Evolutionary conservation across 2,888 invertebrate species (phyloP).

Genomic region (Ennomos quercinarius): DNA sequence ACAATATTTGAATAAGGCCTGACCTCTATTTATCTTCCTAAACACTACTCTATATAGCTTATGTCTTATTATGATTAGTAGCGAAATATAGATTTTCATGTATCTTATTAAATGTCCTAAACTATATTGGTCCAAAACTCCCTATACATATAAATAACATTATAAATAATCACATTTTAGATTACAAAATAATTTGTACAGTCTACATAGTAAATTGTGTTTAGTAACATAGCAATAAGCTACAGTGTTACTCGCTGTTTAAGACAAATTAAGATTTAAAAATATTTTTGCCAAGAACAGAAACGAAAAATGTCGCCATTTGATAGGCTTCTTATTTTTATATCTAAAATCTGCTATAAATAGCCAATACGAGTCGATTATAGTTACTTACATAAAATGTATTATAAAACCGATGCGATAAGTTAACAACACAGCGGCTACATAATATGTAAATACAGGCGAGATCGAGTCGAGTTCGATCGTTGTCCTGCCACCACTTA

Average conservation of each 20-base stretch:
- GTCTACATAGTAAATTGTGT: constrained; percentile 19
- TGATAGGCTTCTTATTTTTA: constrained; percentile 41
- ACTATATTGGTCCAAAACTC: constrained; percentile 27
- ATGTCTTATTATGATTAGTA: constrained; percentile 12
- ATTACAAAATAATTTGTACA: constrained; percentile 28
- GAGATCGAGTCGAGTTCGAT: too few species aligned
- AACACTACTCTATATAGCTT: constrained; percentile 16
- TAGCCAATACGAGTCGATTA: constrained; percentile 16
- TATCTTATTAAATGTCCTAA: constrained; percentile 24
- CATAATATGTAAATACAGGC: constrained; percentile 35
- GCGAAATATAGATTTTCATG: constrained; percentile 22
- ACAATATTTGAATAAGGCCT: constrained; percentile 18
- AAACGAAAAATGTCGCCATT: constrained; percentile 17
- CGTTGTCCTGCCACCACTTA: too few species aligned
- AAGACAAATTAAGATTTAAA: constrained; percentile 25
- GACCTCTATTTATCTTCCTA: constrained; percentile 15
- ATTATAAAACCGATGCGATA: constrained; percentile 30
- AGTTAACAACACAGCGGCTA: constrained; percentile 33
- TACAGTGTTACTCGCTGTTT: constrained; percentile 1
- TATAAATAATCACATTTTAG: constrained; percentile 15
- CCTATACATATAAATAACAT: constrained; percentile 22
- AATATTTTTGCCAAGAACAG: constrained; percentile 37
- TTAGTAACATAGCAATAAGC: constrained; percentile 31
- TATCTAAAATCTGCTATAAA: constrained; percentile 33
- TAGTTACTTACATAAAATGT: constrained; percentile 15